These are phyloP conservation scores for Cephus runcator DNA, from an alignment of 2,888 invertebrate genomes.

Conservation along the genomic window DNA sequence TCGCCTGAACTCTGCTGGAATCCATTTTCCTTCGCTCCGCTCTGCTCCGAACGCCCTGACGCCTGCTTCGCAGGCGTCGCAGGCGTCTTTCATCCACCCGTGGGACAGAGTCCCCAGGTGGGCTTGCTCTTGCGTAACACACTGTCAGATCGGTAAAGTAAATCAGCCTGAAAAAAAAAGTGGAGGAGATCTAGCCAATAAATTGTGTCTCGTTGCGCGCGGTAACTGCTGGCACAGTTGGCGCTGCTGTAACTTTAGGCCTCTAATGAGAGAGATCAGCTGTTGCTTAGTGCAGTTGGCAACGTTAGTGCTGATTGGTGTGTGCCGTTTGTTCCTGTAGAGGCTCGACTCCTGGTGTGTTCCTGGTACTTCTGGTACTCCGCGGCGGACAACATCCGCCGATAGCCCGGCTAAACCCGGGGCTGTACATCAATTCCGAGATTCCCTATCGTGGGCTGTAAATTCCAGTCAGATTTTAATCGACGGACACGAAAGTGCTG, in stretches of 20 bases:
- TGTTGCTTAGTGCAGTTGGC: slow-evolving; percentile 10
- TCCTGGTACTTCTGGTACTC: not conserved
- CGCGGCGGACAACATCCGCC: not conserved
- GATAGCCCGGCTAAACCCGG: slow-evolving; percentile 3
- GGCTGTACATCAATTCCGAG: slow-evolving; percentile 37
- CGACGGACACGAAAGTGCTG: slow-evolving; percentile 30
- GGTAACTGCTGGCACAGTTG: slow-evolving; percentile 9
- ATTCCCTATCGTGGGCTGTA: slow-evolving; percentile 40
- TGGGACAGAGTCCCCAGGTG: not conserved
- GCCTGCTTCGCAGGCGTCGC: not conserved
- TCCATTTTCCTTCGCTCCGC: not conserved
- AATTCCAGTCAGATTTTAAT: slow-evolving; percentile 42
- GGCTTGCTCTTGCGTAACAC: not conserved
- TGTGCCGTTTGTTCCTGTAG: not conserved
- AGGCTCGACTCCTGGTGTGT: not conserved
- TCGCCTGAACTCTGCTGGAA: too few species aligned
- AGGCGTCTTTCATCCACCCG: not conserved
- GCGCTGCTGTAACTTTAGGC: slow-evolving; percentile 17
- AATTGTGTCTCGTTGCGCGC: slow-evolving; percentile 19
- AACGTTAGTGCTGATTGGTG: slow-evolving; percentile 1
- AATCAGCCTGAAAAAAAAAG: slow-evolving; percentile 11
- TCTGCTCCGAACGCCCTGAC: not conserved
- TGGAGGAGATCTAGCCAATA: slow-evolving; percentile 21
- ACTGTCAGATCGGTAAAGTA: not conserved
- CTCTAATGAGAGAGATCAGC: slow-evolving; percentile 31